These are phyloP conservation scores for Phainopepla nitens DNA, from an alignment of 2,113 vertebrate species.

Conservation along the genomic window DNA sequence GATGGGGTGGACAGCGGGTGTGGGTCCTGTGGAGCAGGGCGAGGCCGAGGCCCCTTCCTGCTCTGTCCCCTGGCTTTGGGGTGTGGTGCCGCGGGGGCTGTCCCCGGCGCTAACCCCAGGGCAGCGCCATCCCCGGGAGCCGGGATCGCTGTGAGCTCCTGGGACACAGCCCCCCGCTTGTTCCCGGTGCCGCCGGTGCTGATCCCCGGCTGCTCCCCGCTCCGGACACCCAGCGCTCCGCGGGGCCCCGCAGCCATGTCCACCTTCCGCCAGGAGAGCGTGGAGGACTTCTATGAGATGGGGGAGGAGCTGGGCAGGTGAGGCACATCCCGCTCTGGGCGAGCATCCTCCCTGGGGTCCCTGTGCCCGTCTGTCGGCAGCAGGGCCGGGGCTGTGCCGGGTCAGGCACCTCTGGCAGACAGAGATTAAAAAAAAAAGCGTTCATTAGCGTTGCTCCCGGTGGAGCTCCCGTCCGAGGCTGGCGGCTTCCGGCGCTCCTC, in stretches of 20 bases:
- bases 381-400: neutral
- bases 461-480: neutral
- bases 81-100: fast-evolving
- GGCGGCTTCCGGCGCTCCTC: neutral
- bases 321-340: neutral
- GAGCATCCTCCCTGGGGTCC: neutral
- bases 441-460: neutral
- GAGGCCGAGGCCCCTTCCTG: neutral
- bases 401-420: neutral
- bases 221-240: fast-evolving
- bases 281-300: constrained; percentile 81
- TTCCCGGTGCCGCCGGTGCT: neutral
- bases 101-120: fast-evolving
- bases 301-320: constrained; percentile 81
- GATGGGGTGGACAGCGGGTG: neutral
- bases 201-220: neutral
- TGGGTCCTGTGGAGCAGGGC: neutral
- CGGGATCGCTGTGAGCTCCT: neutral
- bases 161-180: neutral
- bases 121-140: neutral
- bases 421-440: neutral
- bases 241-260: constrained; percentile 52
- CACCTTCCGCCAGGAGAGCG: constrained; percentile 77
- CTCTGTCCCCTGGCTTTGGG: neutral
- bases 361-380: neutral